Evolutionary conservation across 53 echinoderm and acorn worm species (phyloP).

Genomic region (Paelopatides confundens): DNA sequence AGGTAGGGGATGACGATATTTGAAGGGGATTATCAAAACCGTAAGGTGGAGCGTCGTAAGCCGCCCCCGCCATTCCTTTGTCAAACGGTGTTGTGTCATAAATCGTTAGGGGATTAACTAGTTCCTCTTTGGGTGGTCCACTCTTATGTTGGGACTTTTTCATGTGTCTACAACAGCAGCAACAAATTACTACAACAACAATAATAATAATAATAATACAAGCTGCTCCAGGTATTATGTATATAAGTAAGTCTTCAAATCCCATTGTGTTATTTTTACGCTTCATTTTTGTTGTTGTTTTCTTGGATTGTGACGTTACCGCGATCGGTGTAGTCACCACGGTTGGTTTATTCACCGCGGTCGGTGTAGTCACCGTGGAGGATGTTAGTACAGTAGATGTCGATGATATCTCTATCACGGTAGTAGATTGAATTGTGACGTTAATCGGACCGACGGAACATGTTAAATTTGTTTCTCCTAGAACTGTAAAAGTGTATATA

Average conservation of each 20-base stretch:
- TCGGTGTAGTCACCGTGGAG: background rate
- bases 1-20: background rate
- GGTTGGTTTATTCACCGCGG: background rate
- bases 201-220: background rate
- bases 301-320: too few species aligned
- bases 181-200: background rate
- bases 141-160: background rate
- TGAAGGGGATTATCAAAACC: background rate
- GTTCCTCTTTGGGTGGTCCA: too few species aligned
- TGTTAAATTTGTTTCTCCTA: too few species aligned
- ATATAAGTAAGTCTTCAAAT: background rate
- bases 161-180: background rate
- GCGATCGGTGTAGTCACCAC: background rate
- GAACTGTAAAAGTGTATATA: background rate
- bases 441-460: background rate
- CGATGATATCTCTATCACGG: background rate
- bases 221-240: slow-evolving; percentile 9
- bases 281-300: too few species aligned
- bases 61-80: background rate
- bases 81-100: background rate
- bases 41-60: background rate
- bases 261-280: too few species aligned
- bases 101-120: background rate
- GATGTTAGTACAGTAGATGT: too few species aligned
- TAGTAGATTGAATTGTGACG: background rate